Conservation (phyloP, 2,113 vertebrate genomes). For the Micromys minutus region DNA sequence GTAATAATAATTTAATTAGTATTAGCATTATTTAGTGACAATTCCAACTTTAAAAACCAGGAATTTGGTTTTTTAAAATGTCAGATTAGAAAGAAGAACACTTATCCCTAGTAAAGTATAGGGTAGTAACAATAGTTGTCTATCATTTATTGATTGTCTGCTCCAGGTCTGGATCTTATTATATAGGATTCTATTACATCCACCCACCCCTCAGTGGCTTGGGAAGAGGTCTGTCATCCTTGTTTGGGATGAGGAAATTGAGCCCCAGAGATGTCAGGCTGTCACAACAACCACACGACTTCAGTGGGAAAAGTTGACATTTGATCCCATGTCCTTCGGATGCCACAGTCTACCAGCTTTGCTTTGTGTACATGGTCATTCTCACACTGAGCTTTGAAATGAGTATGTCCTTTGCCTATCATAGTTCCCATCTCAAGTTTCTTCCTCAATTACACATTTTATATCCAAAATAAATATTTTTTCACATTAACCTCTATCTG, state of each 20-base stretch:
- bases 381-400: conserved; percentile 52
- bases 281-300: background rate
- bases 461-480: conserved; percentile 77
- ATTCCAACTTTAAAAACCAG: background rate
- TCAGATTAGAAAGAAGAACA: background rate
- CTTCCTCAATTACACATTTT: conserved; percentile 66
- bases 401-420: conserved; percentile 13
- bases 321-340: background rate
- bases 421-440: conserved; percentile 60
- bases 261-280: background rate
- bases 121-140: background rate
- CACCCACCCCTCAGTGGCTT: background rate
- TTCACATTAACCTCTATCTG: conserved; percentile 50
- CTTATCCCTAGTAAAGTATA: conserved; percentile 27
- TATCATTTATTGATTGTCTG: background rate
- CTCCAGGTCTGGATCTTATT: background rate
- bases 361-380: background rate
- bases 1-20: conserved; percentile 13
- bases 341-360: background rate
- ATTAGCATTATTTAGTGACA: conserved; percentile 9
- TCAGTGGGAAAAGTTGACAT: conserved; percentile 3
- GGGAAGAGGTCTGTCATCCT: background rate
- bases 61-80: background rate
- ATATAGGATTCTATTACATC: background rate
- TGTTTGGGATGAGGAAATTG: background rate